Conservation (phyloP, 2,888 invertebrate species). For the Volucella inflata region DNA sequence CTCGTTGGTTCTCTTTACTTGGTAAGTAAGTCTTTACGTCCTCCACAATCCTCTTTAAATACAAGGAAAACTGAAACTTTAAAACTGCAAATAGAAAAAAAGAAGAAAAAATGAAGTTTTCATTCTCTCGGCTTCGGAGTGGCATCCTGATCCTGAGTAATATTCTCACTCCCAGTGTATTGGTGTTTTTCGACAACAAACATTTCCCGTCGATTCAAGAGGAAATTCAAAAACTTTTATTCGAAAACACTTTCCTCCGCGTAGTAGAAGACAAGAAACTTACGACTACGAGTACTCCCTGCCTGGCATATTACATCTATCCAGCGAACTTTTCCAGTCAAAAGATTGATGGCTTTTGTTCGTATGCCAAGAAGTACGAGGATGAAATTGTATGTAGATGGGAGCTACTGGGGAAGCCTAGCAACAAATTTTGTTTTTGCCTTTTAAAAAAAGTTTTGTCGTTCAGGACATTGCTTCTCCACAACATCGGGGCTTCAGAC, state of each 20-base stretch:
- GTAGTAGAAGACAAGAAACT: slow-evolving; percentile 54
- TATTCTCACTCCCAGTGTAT: neutral
- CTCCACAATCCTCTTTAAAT: no score
- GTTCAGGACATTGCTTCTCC: slow-evolving; percentile 12
- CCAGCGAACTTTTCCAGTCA: slow-evolving; percentile 50
- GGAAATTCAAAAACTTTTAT: slow-evolving; percentile 73
- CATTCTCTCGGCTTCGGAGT: neutral
- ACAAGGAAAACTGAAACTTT: neutral
- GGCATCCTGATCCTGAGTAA: neutral
- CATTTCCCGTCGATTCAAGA: slow-evolving; percentile 59
- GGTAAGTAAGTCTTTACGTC: no score
- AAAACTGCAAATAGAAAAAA: neutral
- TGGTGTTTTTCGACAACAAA: slow-evolving; percentile 41
- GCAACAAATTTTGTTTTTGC: slow-evolving; percentile 59
- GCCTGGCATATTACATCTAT: slow-evolving; percentile 37
- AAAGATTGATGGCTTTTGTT: slow-evolving; percentile 72
- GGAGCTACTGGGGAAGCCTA: slow-evolving; percentile 10
- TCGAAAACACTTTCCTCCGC: slow-evolving; percentile 57
- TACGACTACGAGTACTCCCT: slow-evolving; percentile 10
- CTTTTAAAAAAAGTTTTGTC: slow-evolving; percentile 61
- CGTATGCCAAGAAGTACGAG: slow-evolving; percentile 50
- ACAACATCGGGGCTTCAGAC: no score
- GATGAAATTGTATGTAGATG: neutral
- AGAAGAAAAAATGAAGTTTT: neutral
- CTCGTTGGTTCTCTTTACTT: no score